phyloP scores from a whole-genome alignment of 2,888 invertebrate genomes.

The Idaea biselata region DNA sequence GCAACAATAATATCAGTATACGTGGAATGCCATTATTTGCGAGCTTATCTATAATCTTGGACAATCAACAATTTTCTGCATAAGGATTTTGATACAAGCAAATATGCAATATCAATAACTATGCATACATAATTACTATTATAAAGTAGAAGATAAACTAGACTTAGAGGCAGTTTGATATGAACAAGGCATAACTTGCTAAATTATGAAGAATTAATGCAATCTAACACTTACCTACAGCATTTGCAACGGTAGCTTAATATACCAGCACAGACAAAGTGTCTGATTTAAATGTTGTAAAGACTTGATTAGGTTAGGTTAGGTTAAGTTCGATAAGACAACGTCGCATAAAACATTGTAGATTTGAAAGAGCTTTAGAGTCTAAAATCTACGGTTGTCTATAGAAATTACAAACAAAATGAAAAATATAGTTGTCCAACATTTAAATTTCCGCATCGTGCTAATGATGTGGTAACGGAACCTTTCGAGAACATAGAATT shows the following conservation, averaged over 20 bases:
- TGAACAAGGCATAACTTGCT: too few species aligned
- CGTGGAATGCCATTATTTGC: conserved; percentile 1
- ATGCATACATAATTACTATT: neutral
- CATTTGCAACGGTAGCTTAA: too few species aligned
- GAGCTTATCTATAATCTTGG: neutral
- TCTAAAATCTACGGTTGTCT: neutral
- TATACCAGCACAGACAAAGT: too few species aligned
- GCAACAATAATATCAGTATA: neutral
- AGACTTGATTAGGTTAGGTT: too few species aligned
- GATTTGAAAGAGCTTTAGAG: neutral
- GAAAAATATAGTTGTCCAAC: too few species aligned
- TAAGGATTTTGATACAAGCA: neutral
- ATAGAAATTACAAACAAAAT: too few species aligned
- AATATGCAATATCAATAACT: neutral
- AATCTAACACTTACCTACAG: too few species aligned
- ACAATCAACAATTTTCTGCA: neutral
- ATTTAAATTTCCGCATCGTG: too few species aligned
- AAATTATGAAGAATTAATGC: too few species aligned
- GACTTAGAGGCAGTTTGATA: neutral
- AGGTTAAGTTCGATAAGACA: neutral
- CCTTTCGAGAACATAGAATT: too few species aligned
- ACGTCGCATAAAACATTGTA: neutral
- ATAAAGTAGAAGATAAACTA: neutral
- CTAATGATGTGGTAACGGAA: too few species aligned
- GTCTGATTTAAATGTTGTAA: too few species aligned